Conservation (phyloP, 2,888 invertebrate genomes). For the Phortica magna region DNA sequence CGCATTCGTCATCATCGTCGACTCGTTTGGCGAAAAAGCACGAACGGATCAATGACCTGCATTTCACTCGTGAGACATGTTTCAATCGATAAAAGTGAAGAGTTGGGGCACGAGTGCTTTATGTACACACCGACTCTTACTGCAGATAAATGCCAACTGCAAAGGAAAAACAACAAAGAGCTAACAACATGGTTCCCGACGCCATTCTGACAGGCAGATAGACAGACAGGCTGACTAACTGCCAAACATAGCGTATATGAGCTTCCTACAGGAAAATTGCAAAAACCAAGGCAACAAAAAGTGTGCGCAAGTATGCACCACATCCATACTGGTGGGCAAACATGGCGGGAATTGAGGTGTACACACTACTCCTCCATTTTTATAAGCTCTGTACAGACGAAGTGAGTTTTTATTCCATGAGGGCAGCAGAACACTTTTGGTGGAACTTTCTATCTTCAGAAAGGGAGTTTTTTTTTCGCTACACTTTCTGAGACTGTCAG, state of each 20-base stretch:
- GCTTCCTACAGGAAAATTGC: conserved; percentile 68
- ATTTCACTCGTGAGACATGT: conserved; percentile 77
- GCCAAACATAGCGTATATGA: conserved; percentile 59
- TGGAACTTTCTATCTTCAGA: conserved; percentile 40
- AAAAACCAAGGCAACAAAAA: conserved; percentile 44
- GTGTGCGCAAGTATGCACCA: background rate
- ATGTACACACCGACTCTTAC: conserved; percentile 48
- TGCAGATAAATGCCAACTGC: conserved; percentile 39
- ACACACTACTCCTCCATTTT: conserved; percentile 45
- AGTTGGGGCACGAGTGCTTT: conserved; percentile 64
- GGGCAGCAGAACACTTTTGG: conserved; percentile 39
- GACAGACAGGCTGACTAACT: background rate
- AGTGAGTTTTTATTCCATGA: conserved; percentile 39
- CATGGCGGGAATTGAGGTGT: conserved; percentile 47
- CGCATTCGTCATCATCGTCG: conserved; percentile 42
- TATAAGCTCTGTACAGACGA: conserved; percentile 23
- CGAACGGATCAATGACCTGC: conserved; percentile 77
- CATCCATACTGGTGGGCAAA: conserved; percentile 42
- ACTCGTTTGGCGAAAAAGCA: conserved; percentile 55
- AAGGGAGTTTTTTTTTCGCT: conserved; percentile 35
- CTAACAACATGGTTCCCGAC: conserved; percentile 43
- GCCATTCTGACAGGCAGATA: background rate
- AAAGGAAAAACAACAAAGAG: conserved; percentile 41
- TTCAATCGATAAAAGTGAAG: conserved; percentile 77
- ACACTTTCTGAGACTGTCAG: conserved; percentile 13